A percentile compares a stretch with the other conserved stretches of the same genome.
These are phyloP conservation scores for Halcyon senegalensis DNA, from an alignment of 2,113 vertebrate genomes.

Conservation along the genomic window DNA sequence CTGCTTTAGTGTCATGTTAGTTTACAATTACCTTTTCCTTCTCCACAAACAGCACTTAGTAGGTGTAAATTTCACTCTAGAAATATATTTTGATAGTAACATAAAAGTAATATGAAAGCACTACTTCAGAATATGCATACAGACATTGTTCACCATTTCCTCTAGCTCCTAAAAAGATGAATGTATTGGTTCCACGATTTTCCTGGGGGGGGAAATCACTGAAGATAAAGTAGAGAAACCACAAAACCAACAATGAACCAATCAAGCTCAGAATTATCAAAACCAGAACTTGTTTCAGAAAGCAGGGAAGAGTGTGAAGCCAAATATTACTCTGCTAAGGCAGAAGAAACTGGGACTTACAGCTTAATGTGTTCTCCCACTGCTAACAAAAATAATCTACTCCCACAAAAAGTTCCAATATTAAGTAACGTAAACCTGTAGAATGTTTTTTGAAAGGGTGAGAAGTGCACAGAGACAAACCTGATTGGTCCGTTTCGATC, in stretches of 20 bases:
- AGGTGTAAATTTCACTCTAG: background rate
- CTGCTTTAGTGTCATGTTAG: background rate
- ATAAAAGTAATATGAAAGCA: background rate
- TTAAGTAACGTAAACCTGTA: background rate
- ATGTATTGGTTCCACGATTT: background rate
- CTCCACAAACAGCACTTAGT: background rate
- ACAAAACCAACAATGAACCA: background rate
- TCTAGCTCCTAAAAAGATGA: background rate
- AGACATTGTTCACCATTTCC: background rate
- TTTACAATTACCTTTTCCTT: background rate
- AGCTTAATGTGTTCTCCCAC: background rate
- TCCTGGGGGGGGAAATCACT: background rate
- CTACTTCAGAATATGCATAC: background rate
- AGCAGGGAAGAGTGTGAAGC: background rate
- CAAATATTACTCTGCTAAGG: background rate
- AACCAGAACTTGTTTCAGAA: background rate
- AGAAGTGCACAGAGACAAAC: conserved; percentile 67
- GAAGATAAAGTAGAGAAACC: background rate
- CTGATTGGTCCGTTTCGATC: conserved; percentile 86
- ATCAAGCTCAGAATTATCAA: background rate
- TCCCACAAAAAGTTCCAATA: background rate
- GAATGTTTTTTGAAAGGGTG: background rate
- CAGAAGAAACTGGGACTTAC: background rate
- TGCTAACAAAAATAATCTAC: background rate
- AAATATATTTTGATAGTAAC: background rate